Evolutionary conservation across 2,888 invertebrate species (phyloP).

Genomic region (Heliconius sara): DNA sequence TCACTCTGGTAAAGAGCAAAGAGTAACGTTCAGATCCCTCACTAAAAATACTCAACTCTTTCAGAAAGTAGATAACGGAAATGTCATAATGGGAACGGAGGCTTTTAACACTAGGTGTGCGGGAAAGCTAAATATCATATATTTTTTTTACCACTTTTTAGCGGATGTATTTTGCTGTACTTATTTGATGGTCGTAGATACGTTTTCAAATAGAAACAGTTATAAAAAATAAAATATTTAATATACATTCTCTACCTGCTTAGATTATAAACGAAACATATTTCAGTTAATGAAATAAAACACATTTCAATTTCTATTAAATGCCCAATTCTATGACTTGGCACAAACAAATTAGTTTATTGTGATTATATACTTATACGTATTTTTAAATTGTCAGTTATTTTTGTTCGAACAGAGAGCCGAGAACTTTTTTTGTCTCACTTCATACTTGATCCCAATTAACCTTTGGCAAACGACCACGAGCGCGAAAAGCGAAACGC

Average conservation of each 20-base stretch:
- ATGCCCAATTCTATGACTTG: constrained; percentile 52
- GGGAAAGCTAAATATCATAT: too few relatives aligned
- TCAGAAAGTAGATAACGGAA: neutral
- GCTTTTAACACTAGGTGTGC: too few relatives aligned
- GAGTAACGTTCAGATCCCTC: too few relatives aligned
- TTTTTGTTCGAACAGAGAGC: constrained; percentile 3
- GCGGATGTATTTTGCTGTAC: neutral
- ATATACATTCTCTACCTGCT: neutral
- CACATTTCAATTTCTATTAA: constrained; percentile 39
- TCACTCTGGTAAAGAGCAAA: too few relatives aligned
- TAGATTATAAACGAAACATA: too few relatives aligned
- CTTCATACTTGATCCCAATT: constrained; percentile 34
- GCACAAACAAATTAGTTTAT: constrained; percentile 51
- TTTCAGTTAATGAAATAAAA: too few relatives aligned
- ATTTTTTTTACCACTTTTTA: neutral
- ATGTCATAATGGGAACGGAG: neutral
- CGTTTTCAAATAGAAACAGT: neutral
- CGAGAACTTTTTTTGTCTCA: constrained; percentile 23
- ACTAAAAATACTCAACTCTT: too few relatives aligned
- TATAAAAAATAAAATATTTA: neutral
- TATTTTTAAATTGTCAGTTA: constrained; percentile 22
- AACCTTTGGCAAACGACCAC: constrained; percentile 28
- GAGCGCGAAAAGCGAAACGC: constrained; percentile 29
- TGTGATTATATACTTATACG: neutral
- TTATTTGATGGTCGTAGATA: neutral